Base-by-base conservation (phyloP, 2,113 vertebrate species). In the Brachyistius frenatus region DNA sequence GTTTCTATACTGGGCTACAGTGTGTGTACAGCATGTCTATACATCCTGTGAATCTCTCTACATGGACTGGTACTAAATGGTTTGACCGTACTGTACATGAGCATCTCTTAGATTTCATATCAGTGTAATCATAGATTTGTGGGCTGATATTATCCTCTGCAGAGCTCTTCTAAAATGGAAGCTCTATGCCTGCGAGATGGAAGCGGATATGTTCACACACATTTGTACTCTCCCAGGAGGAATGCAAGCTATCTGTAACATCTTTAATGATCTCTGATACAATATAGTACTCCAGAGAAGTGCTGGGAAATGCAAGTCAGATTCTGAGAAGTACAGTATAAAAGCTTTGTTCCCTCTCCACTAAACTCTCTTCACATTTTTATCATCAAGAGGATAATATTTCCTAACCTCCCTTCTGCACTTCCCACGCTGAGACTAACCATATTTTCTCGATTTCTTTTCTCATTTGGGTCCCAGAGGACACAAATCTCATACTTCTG, bases 31-130 rank as follows among this genome's bases (percentile, higher is more conserved):
- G 2, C 9, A 37, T 46, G 23, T 65, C 39, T 60, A 1, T 33
- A 9, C 32, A 61, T 55, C 16, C 31, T 54, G 1, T 41, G 11
- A 70, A 54, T 53, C 16, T 37, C 2, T 2, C 63, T 72, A 31
- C 44, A 32, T 41, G 66, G 31, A 71, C 35, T 33, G 46, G 23
- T 50, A 31, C 52, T 33, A 65, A 35, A 57, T 73, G 61, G 49
- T 63, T 50, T 55, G 39, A 13, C 39, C 37, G 15, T 31, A 13
- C 39, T 33, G 15, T 31, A 67, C 31, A 39, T 39, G 13, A 79
- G n/a, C n/a, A 30, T 63, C n/a, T 32, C 64, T 83, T 57, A 58
- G 57, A 47, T 85, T 78, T n/a, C n/a, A 72, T 81, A 81, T 76
- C 61, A 33, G 30, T 62, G 36, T 76, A 66, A 80, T 73, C 54